These are phyloP conservation scores for Gobiocypris rarus DNA, from an alignment of 2,113 vertebrate species.

Conservation along the genomic window DNA sequence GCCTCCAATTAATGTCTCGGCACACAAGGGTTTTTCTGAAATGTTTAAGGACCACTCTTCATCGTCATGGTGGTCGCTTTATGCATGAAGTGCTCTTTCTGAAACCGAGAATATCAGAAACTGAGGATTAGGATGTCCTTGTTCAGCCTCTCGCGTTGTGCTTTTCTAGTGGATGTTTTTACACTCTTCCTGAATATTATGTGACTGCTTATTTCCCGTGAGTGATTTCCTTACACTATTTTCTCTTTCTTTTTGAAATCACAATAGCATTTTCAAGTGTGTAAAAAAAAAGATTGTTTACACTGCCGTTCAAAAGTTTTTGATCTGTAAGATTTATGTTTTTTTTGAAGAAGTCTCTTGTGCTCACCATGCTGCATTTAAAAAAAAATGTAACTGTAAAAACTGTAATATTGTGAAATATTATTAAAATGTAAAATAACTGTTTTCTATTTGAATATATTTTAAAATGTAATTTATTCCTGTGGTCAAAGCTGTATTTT, in stretches of 20 bases:
- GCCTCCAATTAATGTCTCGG: slow-evolving; percentile 52
- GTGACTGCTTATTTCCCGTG: neutral
- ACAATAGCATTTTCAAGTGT: neutral
- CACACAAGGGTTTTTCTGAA: slow-evolving; percentile 43
- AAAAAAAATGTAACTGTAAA: no score
- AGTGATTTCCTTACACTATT: neutral
- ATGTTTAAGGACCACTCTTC: slow-evolving; percentile 44
- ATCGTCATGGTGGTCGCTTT: slow-evolving; percentile 20
- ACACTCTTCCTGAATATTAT: neutral
- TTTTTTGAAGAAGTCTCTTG: no score
- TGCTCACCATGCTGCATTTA: no score
- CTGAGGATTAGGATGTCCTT: neutral
- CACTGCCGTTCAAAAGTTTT: no score
- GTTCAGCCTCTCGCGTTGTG: neutral
- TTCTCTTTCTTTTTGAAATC: neutral
- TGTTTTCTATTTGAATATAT: no score
- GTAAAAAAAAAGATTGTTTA: neutral
- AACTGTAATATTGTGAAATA: no score
- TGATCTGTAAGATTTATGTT: no score
- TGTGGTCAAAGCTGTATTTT: no score
- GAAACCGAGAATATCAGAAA: slow-evolving; percentile 16
- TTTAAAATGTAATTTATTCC: no score
- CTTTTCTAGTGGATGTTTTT: slow-evolving; percentile 1
- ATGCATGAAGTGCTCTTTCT: slow-evolving; percentile 39
- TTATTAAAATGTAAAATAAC: no score